These are phyloP conservation scores for Cistogaster globosa DNA, from an alignment of 2,888 invertebrate genomes.

Conservation along the genomic window DNA sequence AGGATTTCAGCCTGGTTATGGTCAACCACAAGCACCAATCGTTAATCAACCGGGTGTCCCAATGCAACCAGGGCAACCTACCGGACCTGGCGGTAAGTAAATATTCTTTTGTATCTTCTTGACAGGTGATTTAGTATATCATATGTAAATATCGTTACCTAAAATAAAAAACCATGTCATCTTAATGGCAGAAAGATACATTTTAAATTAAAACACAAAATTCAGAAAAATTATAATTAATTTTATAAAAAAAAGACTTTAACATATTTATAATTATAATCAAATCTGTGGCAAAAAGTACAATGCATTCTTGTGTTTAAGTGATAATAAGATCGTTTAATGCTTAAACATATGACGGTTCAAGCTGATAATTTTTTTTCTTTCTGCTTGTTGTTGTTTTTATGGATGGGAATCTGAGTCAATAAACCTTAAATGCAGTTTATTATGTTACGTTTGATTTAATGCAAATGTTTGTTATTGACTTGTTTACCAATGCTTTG, in stretches of 20 bases:
- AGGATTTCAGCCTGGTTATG: constrained; percentile 73
- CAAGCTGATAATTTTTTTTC: constrained; percentile 54
- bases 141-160: no score
- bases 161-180: no score
- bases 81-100: constrained; percentile 73
- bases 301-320: constrained; percentile 1
- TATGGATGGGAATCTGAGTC: constrained; percentile 40
- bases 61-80: constrained; percentile 72
- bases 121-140: no score
- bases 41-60: constrained; percentile 79
- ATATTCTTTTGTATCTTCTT: no score
- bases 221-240: no score
- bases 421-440: constrained; percentile 51
- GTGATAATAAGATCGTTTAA: constrained; percentile 8
- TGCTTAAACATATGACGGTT: constrained; percentile 6
- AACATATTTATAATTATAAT: no score
- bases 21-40: constrained; percentile 77
- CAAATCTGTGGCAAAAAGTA: no score
- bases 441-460: constrained; percentile 19
- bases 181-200: no score
- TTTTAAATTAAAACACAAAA: no score
- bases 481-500: constrained; percentile 14
- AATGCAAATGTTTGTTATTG: background rate
- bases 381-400: constrained; percentile 26
- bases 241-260: no score